Conservation (phyloP, 2,888 invertebrate genomes). For the Drosophila aldrichi region DNA sequence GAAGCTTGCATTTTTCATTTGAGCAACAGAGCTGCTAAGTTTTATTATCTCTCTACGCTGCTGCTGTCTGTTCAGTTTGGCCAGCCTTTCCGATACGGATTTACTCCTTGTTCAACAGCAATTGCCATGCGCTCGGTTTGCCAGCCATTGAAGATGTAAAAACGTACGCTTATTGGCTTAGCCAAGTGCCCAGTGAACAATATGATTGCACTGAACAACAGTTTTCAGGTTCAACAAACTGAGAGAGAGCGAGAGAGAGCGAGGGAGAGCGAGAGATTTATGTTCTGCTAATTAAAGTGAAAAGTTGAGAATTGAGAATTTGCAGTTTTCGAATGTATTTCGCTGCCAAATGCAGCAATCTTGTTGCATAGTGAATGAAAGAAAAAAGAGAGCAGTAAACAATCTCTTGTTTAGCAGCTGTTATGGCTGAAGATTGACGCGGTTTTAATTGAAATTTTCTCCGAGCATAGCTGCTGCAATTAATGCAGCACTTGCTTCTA, state of each 20-base stretch:
- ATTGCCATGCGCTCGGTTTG: slow-evolving; percentile 35
- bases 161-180: slow-evolving; percentile 59
- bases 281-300: neutral
- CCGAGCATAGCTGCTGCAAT: slow-evolving; percentile 8
- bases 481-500: slow-evolving; percentile 7
- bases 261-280: neutral
- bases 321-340: too few relatives aligned
- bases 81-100: slow-evolving; percentile 21
- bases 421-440: slow-evolving; percentile 32
- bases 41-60: slow-evolving; percentile 48
- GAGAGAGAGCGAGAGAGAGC: neutral
- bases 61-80: slow-evolving; percentile 17
- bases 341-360: neutral
- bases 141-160: slow-evolving; percentile 52
- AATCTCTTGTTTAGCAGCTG: slow-evolving; percentile 2
- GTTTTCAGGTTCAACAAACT: slow-evolving; percentile 2
- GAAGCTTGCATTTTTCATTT: slow-evolving; percentile 54
- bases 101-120: slow-evolving; percentile 29
- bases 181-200: slow-evolving; percentile 42
- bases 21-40: slow-evolving; percentile 33
- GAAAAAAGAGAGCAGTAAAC: neutral
- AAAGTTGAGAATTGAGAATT: too few relatives aligned
- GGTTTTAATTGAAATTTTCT: slow-evolving; percentile 46
- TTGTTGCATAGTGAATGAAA: neutral
- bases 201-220: slow-evolving; percentile 48